Evolutionary conservation across 1,140 invertebrate genomes (phyloP).

Genomic region (Lanistes nyassanus): DNA sequence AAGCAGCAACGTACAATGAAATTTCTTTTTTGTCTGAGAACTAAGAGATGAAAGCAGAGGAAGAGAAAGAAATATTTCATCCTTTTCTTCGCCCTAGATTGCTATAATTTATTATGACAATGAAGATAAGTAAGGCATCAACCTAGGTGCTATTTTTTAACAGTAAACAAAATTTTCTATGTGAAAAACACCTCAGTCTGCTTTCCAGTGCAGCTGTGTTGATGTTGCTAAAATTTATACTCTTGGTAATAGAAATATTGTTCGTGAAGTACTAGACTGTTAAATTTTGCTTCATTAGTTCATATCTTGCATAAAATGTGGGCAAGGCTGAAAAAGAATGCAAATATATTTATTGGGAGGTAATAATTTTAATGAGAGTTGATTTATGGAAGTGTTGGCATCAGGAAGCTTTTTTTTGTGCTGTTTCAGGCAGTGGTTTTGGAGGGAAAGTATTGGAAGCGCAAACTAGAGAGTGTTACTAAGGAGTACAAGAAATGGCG

Average conservation of each 20-base stretch:
- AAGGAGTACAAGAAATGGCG: conserved; percentile 99
- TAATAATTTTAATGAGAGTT: not conserved
- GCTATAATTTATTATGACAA: no score
- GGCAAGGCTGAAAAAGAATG: not conserved
- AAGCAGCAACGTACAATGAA: no score
- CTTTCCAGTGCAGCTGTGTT: no score
- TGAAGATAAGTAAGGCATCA: no score
- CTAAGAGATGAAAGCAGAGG: no score
- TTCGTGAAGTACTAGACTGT: not conserved
- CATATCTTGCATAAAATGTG: not conserved
- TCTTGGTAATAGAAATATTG: not conserved
- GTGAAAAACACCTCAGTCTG: no score
- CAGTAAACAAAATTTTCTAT: no score
- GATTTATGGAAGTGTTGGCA: not conserved
- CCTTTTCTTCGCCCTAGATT: no score
- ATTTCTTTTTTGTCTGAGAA: no score
- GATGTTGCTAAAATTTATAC: not conserved
- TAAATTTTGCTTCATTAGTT: no score
- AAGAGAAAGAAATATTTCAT: no score
- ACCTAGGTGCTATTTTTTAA: no score
- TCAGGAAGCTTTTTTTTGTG: not conserved
- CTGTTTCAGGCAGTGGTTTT: conserved; percentile 85
- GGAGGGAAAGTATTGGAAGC: conserved; percentile 99
- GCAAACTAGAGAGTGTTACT: conserved; percentile 93
- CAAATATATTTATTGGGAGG: not conserved